Percentiles rank a stretch among this genome's conserved stretches.
Evolutionary conservation across 2,888 invertebrate species (phyloP).

Genomic region (Habroteleia sp.): DNA sequence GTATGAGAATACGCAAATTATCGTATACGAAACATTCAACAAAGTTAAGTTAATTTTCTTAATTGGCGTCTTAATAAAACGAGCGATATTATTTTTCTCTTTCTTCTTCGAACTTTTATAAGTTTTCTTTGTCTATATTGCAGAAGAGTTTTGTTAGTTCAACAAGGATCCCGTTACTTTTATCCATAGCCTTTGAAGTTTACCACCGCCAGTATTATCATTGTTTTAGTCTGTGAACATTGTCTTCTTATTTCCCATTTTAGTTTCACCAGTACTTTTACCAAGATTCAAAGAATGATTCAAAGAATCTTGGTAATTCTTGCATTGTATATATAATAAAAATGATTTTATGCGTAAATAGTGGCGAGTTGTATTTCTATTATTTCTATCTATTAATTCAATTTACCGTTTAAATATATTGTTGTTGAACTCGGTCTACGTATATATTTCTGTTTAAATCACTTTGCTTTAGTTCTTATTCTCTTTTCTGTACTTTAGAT

Average conservation of each 20-base stretch:
- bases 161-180: slow-evolving; percentile 27
- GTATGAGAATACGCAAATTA: neutral
- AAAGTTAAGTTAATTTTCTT: slow-evolving; percentile 8
- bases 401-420: too few relatives aligned
- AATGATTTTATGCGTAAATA: too few relatives aligned
- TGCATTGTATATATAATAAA: too few relatives aligned
- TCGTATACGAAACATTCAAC: neutral
- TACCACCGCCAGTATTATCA: slow-evolving; percentile 13
- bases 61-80: slow-evolving; percentile 4
- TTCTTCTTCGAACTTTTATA: slow-evolving; percentile 6
- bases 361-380: too few relatives aligned
- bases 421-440: too few relatives aligned
- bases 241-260: slow-evolving; percentile 25
- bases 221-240: slow-evolving; percentile 38
- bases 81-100: slow-evolving; percentile 4
- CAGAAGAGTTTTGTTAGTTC: slow-evolving; percentile 22
- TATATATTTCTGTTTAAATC: too few relatives aligned
- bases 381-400: too few relatives aligned
- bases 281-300: too few relatives aligned
- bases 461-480: too few relatives aligned
- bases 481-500: too few relatives aligned
- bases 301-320: slow-evolving; percentile 1
- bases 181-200: slow-evolving; percentile 29
- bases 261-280: neutral
- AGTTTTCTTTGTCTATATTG: slow-evolving; percentile 14